A percentile compares a stretch with the other conserved stretches of the same genome.
These are phyloP conservation scores for Trypoxylus dichotomus DNA, from an alignment of 1,140 invertebrate species.

Conservation along the genomic window DNA sequence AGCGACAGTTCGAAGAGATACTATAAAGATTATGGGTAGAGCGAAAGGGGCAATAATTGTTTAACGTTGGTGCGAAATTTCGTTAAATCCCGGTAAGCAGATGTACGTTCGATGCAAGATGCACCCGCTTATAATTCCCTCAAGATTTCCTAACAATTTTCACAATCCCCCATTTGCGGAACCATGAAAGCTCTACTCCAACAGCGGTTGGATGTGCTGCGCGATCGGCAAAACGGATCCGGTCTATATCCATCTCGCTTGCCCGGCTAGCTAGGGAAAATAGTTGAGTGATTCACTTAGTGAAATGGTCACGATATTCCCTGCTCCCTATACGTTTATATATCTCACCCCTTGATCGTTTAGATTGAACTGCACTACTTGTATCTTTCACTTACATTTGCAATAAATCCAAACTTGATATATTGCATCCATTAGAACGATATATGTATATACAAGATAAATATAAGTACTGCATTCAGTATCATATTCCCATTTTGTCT, in stretches of 20 bases:
- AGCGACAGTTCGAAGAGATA: not conserved
- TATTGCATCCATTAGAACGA: not conserved
- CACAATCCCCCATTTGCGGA: not conserved
- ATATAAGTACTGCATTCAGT: not conserved
- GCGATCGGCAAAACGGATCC: not conserved
- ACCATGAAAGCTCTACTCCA: not conserved
- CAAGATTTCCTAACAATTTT: not conserved
- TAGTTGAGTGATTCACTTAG: constrained; percentile 13
- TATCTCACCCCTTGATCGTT: not conserved
- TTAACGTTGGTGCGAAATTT: not conserved
- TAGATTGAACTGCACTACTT: not conserved
- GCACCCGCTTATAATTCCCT: constrained; percentile 11
- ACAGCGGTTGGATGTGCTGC: not conserved
- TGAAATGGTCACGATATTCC: not conserved
- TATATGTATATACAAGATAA: not conserved
- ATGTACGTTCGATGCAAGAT: not conserved
- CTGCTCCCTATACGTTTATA: not conserved
- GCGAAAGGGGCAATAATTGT: not conserved
- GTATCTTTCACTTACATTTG: constrained; percentile 8
- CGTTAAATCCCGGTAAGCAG: constrained; percentile 3
- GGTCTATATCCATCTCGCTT: not conserved
- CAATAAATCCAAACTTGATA: not conserved
- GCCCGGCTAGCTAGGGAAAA: not conserved
- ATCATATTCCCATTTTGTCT: too few species aligned
- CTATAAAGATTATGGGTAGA: not conserved